Evolutionary conservation across 1,140 invertebrate species (phyloP), one percentile per base, ranked within the genome.

Genomic region (Pseudobourletiella spinata): DNA sequence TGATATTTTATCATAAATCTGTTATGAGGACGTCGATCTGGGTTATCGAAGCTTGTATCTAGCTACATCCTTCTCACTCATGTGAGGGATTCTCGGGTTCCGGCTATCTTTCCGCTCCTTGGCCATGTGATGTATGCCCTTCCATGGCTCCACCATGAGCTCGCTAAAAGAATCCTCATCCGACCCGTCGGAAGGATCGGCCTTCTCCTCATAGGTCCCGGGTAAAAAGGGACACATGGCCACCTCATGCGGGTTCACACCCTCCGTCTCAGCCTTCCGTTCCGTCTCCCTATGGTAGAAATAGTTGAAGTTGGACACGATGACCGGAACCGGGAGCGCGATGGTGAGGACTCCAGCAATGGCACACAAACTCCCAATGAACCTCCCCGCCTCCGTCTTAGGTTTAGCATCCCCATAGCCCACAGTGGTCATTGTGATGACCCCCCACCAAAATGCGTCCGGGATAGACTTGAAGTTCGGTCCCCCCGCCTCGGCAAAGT

Each of bases 381-480:
- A 6, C 58, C 74, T 76, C 14, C 76, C 76, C 6, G 46, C 18
- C 11, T 42, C 43, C 35, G 20, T 69, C 57, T 75, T 73, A 2
- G 78, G 78, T 59, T 68, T 71, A 16, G 70, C 70, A 63, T 79
- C 78, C 22, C 77, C 77, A 61, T 79, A 79, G 1, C 78, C 78
- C 1, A 79, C 76, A n/a, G 76, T 78, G 20, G 78, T 79, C 79
- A 81, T 79, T 50, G 80, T 81, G 58, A 81, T 59, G 6, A 66
- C 6, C 1, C 64, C 57, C 63, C 78, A 80, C 79, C 79, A 80
- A 59, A 79, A 80, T 32, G 77, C 73, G 55, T 77, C 65, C 30
- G 74, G 74, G 58, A 77, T 77, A 25, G 69, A 72, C 11, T 60
- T 65, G 64, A 74, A 75, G 29, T 60, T 64, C 15, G 24, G 24